These are phyloP conservation scores for Dasyurus viverrinus DNA, from an alignment of 2,113 vertebrate species.

Conservation along the genomic window DNA sequence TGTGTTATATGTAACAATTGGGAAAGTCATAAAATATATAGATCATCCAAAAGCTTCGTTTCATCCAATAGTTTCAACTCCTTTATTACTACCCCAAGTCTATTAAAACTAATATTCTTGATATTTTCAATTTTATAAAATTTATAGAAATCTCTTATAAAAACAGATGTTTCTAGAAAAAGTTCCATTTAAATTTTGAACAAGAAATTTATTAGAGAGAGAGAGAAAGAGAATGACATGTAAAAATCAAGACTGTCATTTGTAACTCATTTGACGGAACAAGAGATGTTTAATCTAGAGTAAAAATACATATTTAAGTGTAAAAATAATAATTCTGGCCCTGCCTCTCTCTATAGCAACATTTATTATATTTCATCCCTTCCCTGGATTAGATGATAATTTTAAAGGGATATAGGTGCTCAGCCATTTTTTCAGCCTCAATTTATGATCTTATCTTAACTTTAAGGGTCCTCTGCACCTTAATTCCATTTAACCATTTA, in stretches of 20 bases:
- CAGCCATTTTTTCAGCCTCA: not conserved
- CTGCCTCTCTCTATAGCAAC: not conserved
- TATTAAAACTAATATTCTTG: not conserved
- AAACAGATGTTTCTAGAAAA: not conserved
- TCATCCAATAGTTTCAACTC: not conserved
- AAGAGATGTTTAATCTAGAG: not conserved
- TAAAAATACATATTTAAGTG: not conserved
- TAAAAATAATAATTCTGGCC: not conserved
- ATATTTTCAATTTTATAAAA: not conserved
- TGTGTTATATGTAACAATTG: not conserved
- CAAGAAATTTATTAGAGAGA: not conserved
- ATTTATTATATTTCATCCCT: not conserved
- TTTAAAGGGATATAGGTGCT: not conserved
- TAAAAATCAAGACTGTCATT: not conserved
- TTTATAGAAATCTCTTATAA: conserved; percentile 5
- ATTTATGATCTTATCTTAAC: not conserved
- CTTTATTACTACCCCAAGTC: not conserved
- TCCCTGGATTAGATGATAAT: not conserved
- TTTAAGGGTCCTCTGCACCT: not conserved
- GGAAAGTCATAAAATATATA: not conserved
- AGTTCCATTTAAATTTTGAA: not conserved
- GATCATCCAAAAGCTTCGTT: not conserved
- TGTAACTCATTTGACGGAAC: not conserved
- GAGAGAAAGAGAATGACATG: not conserved
- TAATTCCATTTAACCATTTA: not conserved